A percentile compares a stretch with the other conserved stretches of the same genome.
phyloP scores from a whole-genome alignment of 2,113 vertebrate species.

The Poeciliopsis retropinna region DNA sequence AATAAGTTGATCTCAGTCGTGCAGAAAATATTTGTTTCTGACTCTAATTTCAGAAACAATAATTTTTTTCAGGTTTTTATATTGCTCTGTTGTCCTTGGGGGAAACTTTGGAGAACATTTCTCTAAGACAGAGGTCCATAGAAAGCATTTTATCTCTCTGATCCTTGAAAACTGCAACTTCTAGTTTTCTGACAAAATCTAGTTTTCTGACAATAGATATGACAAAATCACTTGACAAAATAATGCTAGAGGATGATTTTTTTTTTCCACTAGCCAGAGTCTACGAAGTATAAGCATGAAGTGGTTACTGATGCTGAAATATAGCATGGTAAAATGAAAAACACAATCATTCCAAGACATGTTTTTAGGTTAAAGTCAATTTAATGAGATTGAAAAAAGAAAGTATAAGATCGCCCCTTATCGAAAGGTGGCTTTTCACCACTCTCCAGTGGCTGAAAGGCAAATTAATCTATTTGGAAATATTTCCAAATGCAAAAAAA shows the following conservation, averaged over 20 bases:
- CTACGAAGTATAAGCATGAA: too few species aligned
- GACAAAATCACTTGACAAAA: too few species aligned
- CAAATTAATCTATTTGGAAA: too few species aligned
- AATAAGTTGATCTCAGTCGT: neutral
- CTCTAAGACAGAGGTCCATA: slow-evolving; percentile 9
- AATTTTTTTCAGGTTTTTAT: neutral
- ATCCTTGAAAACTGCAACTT: slow-evolving; percentile 50
- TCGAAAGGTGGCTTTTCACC: too few species aligned
- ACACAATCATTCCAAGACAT: neutral
- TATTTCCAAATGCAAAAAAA: too few species aligned
- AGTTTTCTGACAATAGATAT: neutral
- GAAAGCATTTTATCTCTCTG: slow-evolving; percentile 26
- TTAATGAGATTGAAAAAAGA: too few species aligned
- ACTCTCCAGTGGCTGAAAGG: too few species aligned
- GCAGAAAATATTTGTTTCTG: neutral
- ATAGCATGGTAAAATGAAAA: neutral
- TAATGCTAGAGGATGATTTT: too few species aligned
- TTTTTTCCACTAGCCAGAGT: neutral
- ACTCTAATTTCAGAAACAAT: slow-evolving; percentile 4
- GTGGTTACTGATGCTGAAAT: too few species aligned
- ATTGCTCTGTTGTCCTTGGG: slow-evolving; percentile 9
- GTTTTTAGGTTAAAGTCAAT: too few species aligned
- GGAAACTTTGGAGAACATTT: slow-evolving; percentile 19
- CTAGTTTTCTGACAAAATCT: slow-evolving; percentile 10
- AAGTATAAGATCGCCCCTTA: too few species aligned